Conservation (phyloP, 2,113 vertebrate genomes). For the Bucco capensis region DNA sequence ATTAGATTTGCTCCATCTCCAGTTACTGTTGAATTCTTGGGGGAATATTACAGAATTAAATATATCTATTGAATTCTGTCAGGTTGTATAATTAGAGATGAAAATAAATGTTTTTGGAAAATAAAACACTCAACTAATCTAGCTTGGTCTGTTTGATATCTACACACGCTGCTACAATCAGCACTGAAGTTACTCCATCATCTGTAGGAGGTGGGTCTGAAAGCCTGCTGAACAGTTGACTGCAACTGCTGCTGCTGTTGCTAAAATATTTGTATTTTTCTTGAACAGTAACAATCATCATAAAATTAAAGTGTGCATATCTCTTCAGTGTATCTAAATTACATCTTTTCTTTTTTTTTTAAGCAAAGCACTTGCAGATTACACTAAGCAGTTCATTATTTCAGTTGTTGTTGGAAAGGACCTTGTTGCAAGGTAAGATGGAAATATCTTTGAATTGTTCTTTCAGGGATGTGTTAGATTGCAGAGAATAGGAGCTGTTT, state of each 20-base stretch:
- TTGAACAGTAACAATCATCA: not conserved
- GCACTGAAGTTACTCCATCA: not conserved
- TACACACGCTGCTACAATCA: rapidly evolving
- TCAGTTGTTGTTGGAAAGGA: conserved; percentile 93
- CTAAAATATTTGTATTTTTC: not conserved
- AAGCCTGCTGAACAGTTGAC: not conserved
- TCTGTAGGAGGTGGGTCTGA: not conserved
- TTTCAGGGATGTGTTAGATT: not conserved
- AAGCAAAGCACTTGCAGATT: conserved; percentile 91
- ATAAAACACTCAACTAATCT: not conserved
- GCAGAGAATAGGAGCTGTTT: not conserved
- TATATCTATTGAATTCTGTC: not conserved
- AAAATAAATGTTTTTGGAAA: not conserved
- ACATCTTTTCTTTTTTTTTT: not conserved
- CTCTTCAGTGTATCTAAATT: not conserved
- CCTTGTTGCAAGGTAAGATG: conserved; percentile 87
- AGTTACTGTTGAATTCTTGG: not conserved
- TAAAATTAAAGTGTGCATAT: not conserved
- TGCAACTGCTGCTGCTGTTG: not conserved
- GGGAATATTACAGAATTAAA: not conserved
- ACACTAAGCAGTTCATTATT: conserved; percentile 88
- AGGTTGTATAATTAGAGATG: not conserved
- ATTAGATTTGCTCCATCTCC: not conserved
- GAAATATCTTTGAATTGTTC: not conserved
- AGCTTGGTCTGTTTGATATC: not conserved